Evolutionary conservation across 2,888 invertebrate genomes (phyloP).

Genomic region (Eulithis testata): DNA sequence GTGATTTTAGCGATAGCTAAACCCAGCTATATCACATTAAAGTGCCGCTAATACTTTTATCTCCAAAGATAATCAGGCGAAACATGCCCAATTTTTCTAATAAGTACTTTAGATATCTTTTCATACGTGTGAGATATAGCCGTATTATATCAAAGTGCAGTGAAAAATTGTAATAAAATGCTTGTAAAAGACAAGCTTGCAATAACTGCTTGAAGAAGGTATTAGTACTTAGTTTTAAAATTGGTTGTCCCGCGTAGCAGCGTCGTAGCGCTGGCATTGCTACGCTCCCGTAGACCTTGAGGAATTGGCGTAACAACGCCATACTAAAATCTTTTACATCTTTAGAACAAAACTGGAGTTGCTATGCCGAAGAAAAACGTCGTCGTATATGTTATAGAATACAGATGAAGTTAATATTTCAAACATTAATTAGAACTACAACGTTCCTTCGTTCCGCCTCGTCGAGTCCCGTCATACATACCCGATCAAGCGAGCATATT

Average conservation of each 20-base stretch:
- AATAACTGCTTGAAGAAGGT: constrained; percentile 10
- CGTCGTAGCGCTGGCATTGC: not conserved
- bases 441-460: constrained; percentile 29
- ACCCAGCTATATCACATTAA: constrained; percentile 26
- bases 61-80: constrained; percentile 27
- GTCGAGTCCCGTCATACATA: constrained; percentile 30
- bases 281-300: constrained; percentile 3
- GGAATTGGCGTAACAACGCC: not conserved
- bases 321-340: too few species aligned
- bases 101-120: constrained; percentile 13
- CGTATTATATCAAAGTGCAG: constrained; percentile 13
- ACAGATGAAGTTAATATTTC: constrained; percentile 7
- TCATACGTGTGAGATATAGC: not conserved
- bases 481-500: constrained; percentile 32
- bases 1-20: constrained; percentile 45
- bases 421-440: constrained; percentile 24
- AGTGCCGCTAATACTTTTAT: constrained; percentile 33
- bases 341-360: too few species aligned
- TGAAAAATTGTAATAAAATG: constrained; percentile 12
- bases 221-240: not conserved
- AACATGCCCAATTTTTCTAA: not conserved
- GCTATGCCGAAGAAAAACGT: too few species aligned
- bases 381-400: too few species aligned
- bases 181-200: not conserved
- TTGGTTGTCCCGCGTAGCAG: not conserved